Evolutionary conservation across 2,113 vertebrate species (phyloP), one percentile per base, ranked within the genome.

Genomic region (Perca fluviatilis): DNA sequence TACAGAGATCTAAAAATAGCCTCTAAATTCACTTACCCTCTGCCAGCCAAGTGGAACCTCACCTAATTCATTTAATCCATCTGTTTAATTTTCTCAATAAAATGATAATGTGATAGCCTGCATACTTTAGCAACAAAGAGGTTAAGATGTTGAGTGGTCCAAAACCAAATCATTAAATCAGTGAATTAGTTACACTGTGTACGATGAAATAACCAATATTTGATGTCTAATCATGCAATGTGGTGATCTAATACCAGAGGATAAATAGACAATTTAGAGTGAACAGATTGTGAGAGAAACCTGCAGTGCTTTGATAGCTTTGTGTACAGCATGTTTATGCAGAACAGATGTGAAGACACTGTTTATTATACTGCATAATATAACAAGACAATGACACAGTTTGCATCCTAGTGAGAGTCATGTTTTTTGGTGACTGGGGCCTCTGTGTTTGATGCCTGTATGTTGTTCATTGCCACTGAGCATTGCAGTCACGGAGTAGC

Each of bases 1-100:
- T 74, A 65, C 70, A 73, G 50, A 77, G 69, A 47, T 79, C 88
- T 91, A 91, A 92, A 92, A 89, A 91, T 92, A 92, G 79, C 76
- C 62, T 57, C 49, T 83, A 74, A 89, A 89, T 89, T 83, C 71
- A 88, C 58, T 89, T 85, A 79, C 73, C 62, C 77, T 68, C 87
- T 72, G 58, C 69, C 65, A 84, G 85, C 89, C 86, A 77, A 86
- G 77, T 86, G 83, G 66, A 90, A 79, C 81, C 79, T 83, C 61
- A 79, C 56, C 54, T 84, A 84, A 89, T 93, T 80, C 61, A 89
- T 87, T 88, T 79, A 78, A 91, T 88, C 68, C 83, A 84, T 85
- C 84, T 62, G 47, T 87, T 89, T 88, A 82, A 90, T 86, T 89
- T 80, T n/a, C 66, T 71, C 25, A 61, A 87, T 86, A 81, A 85